phyloP scores from a whole-genome alignment of 2,113 vertebrate genomes.

The Siphamia tubifer region DNA sequence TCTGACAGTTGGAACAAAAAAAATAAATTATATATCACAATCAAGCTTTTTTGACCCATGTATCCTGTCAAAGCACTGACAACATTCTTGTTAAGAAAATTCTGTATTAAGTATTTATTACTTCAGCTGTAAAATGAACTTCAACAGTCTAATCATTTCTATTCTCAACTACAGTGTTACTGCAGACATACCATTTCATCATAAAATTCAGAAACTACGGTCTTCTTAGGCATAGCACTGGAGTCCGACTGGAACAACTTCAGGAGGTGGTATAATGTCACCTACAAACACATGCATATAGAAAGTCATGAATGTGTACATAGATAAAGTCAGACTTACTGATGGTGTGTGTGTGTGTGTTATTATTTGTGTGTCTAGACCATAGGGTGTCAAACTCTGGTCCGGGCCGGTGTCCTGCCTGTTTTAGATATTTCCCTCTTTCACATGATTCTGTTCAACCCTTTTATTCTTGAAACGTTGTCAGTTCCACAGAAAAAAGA shows the following conservation, averaged over 20 bases:
- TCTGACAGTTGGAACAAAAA: conserved; percentile 74
- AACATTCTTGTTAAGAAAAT: neutral
- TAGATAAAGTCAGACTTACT: neutral
- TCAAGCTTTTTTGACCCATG: neutral
- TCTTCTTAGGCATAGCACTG: conserved; percentile 97
- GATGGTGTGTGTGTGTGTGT: neutral
- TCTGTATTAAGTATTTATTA: too few species aligned
- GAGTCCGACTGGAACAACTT: conserved; percentile 98
- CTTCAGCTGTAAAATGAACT: too few species aligned
- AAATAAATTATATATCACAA: neutral
- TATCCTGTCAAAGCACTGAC: neutral
- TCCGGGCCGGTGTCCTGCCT: too few species aligned
- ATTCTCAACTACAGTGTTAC: neutral
- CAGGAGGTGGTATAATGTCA: conserved; percentile 95
- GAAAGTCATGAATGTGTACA: neutral
- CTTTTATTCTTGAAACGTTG: too few species aligned
- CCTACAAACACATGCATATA: conserved; percentile 70
- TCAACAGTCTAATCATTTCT: neutral
- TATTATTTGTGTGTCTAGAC: neutral
- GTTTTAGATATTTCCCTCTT: too few species aligned
- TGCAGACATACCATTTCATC: conserved; percentile 91
- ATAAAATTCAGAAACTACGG: conserved; percentile 98
- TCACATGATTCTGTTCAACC: too few species aligned
- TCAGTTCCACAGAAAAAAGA: too few species aligned
- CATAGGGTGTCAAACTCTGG: too few species aligned